A percentile compares a stretch with the other conserved stretches of the same genome.
Evolutionary conservation across 2,113 vertebrate genomes (phyloP).

Genomic region (Chloroceryle aenea): DNA sequence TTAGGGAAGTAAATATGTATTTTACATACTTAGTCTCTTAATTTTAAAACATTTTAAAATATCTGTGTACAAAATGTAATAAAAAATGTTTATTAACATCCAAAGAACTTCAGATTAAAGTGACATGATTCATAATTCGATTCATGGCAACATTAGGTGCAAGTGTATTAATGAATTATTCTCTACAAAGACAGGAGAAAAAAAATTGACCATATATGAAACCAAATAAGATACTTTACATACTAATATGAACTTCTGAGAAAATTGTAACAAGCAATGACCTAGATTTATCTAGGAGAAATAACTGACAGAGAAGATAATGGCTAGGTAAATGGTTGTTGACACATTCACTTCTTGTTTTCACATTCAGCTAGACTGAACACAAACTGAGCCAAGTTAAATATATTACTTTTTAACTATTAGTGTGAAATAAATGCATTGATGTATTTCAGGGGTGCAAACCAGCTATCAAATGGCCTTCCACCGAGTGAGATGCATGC

Average conservation of each 20-base stretch:
- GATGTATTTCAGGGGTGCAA: background rate
- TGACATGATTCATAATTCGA: background rate
- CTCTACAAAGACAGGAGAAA: rapidly evolving
- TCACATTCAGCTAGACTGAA: background rate
- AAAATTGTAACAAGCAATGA: background rate
- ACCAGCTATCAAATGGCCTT: background rate
- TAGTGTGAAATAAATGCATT: background rate
- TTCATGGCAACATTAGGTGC: background rate
- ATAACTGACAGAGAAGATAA: background rate
- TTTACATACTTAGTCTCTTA: background rate
- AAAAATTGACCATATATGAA: background rate
- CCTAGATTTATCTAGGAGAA: background rate
- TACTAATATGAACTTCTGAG: background rate
- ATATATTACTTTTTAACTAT: background rate
- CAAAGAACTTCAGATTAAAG: background rate
- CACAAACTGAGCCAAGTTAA: background rate
- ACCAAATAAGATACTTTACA: background rate
- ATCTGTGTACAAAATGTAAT: background rate
- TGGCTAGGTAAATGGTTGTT: background rate
- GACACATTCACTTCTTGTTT: background rate
- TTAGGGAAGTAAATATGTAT: background rate
- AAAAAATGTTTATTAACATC: background rate
- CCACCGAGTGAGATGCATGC: background rate
- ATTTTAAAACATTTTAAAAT: background rate
- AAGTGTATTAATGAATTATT: background rate